Percentiles rank a stretch among this genome's conserved stretches.
These are phyloP conservation scores for Pica pica DNA, from an alignment of 2,113 vertebrate species.

Conservation along the genomic window DNA sequence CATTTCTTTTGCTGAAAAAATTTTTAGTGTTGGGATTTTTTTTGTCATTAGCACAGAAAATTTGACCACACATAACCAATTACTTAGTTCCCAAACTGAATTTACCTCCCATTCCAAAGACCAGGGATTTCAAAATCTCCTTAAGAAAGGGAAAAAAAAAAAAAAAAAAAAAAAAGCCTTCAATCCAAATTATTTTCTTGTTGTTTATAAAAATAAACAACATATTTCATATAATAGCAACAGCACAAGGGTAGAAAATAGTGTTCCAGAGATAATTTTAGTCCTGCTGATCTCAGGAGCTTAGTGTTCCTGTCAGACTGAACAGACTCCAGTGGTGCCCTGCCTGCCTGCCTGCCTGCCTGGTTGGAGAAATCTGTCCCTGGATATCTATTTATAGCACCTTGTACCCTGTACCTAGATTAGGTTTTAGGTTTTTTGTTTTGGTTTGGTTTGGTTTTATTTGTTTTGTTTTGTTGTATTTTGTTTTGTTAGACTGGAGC, in stretches of 20 bases:
- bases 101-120: neutral
- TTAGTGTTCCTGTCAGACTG: neutral
- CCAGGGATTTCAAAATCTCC: slow-evolving; percentile 3
- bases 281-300: slow-evolving; percentile 11
- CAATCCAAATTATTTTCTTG: neutral
- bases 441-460: too few relatives aligned
- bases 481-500: neutral
- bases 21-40: neutral
- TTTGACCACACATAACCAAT: neutral
- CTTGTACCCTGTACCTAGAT: neutral
- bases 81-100: neutral
- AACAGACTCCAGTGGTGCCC: neutral
- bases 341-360: neutral
- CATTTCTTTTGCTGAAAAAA: neutral
- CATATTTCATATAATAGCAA: neutral
- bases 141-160: neutral
- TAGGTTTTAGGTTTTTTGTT: neutral
- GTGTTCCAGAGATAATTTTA: slow-evolving; percentile 9
- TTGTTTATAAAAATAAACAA: neutral
- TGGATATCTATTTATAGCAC: neutral
- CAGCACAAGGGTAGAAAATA: neutral
- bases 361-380: neutral
- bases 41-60: neutral
- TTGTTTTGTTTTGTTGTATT: neutral
- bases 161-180: neutral